Base-by-base conservation (phyloP, 2,113 vertebrate species). In the Sinocyclocheilus anshuiensis region DNA sequence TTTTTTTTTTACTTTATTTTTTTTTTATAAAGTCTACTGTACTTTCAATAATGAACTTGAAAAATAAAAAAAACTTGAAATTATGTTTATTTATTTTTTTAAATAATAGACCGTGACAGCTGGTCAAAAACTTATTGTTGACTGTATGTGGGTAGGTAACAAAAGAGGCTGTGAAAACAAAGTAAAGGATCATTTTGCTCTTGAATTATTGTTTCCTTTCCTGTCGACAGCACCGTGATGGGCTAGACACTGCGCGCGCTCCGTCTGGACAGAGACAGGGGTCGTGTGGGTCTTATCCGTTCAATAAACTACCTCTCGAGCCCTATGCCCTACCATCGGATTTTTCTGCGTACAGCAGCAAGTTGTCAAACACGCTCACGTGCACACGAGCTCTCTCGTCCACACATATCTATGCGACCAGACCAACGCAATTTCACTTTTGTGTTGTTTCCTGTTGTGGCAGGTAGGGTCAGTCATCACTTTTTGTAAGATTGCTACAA, bases 121-220 rank as follows among this genome's bases (percentile, higher is more conserved):
- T 81, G 24, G 4, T 76, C 13, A 50, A 24, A 16, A 50, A 77
- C 24, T 18, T 22, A 55, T 45, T 53, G 63, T 45, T 18, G 53
- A 22, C 15, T 22, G 7, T n/a, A 67, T 39, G 74, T 69, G 36
- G 16, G 26, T 13, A 45, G 20, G 26, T 20, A 74, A 63, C 26
- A 61, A 42, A 53, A 69, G 20, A 57, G 61, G 33, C 20, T 55
- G 10, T 77, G 80, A 77, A 53, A 76, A 67, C 42, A 69, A 57
- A 86, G 69, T 50, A 45, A 63, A 83, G 29, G 77, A 87, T 88
- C 57, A 69, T 88, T 90, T 90, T 86, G 87, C 57, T 87, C 24
- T 90, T 78, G 87, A 93, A 92, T 91, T 89, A 75, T 89, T 69
- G 81, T 90, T 93, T 92, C 86, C 88, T 89, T 79, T 85, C 75